Evolutionary conservation across 2,888 invertebrate species (phyloP).

Genomic region (Chydorus sphaericus): DNA sequence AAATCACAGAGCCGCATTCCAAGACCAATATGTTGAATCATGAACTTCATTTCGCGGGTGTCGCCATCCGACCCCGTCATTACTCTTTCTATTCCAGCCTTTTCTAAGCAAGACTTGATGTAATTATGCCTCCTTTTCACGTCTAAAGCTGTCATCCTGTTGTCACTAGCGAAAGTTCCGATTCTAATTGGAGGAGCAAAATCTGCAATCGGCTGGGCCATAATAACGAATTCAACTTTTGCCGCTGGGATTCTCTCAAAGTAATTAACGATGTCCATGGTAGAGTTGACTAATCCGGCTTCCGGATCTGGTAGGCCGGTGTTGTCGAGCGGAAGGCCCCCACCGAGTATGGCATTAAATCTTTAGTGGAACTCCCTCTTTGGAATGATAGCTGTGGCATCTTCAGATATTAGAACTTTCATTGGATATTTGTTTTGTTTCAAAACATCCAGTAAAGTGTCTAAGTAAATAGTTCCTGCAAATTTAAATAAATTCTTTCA

Average conservation of each 20-base stretch:
- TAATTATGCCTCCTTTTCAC: background rate
- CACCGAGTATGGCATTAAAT: background rate
- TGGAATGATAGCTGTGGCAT: background rate
- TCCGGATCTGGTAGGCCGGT: background rate
- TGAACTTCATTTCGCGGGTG: constrained; percentile 6
- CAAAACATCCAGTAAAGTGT: background rate
- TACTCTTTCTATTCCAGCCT: background rate
- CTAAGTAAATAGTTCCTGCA: background rate
- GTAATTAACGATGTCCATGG: background rate
- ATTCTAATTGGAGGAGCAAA: background rate
- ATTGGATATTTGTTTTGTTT: background rate
- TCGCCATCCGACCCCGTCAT: background rate
- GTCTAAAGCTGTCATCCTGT: background rate
- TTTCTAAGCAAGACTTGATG: background rate
- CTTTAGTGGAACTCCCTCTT: background rate
- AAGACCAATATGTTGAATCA: background rate
- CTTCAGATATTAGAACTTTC: background rate
- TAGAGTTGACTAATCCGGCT: background rate
- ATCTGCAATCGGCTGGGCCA: background rate
- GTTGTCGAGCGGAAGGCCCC: background rate
- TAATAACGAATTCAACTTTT: background rate
- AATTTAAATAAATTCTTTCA: background rate
- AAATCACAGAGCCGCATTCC: background rate
- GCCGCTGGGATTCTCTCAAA: background rate
- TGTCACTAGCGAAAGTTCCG: background rate